Base-by-base conservation (phyloP, 1,140 invertebrate species). In the Aphelenchoides fujianensis region DNA sequence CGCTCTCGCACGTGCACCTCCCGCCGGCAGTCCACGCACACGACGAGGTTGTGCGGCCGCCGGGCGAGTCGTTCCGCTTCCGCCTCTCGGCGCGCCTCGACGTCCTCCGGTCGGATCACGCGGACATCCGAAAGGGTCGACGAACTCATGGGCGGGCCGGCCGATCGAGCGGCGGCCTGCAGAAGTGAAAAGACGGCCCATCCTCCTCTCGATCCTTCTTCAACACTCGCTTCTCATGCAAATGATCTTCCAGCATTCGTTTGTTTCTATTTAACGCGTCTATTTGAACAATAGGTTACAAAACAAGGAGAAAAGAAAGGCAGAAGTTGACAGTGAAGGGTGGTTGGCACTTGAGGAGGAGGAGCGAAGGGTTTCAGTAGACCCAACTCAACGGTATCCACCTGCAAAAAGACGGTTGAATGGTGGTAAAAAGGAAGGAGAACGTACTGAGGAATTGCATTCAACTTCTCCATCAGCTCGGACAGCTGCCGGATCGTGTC, bases 401-500 rank as follows among this genome's bases (percentile, higher is more conserved):
- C 5, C 55, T 48, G 41, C 41, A 48, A 48, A 48, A 16, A 16
- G 12, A 48, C 41, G 41, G 12, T 48, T 48, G 23, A 23, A 48
- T 12, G 41, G 41, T 48, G n/a, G n/a, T 48, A 12, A 48, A 12
- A 83, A 27, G 81, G 79, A 32, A 85, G 77, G 7, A 82, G 83
- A 30, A 83, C 78, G 81, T 82, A 83, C 72, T 83, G 83, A 28
- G 78, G 79, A 61, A 74, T 80, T n/a, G 77, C 78, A 28, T 59
- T 73, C 31, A 85, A 67, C 73, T 84, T 84, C 64, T 84, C 83
- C n/a, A 84, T 80, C 54, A 85, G 70, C 3, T 72, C 37, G 71
- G 98, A 94, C 74, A 98, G 86, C 69, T 92, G 90, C 34, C 90
- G 89, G 79, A 98, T 96, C 36, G 96, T 98, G 85, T 98, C 95